A percentile compares a stretch with the other conserved stretches of the same genome.
Conservation (phyloP, 2,113 vertebrate genomes). For the Gobiocypris rarus region DNA sequence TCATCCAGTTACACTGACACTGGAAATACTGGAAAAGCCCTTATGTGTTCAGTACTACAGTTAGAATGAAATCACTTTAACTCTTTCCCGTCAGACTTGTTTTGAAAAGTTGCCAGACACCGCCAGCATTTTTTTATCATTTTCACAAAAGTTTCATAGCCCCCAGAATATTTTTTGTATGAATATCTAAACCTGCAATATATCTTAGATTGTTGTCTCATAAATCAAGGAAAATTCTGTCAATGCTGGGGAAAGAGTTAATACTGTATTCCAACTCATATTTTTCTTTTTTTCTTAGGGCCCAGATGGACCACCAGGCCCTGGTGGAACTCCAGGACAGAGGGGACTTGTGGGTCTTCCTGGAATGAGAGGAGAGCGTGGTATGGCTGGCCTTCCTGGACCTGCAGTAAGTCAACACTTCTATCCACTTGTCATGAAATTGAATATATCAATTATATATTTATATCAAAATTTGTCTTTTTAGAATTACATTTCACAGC, state of each 20-base stretch:
- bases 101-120: too few relatives aligned
- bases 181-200: too few relatives aligned
- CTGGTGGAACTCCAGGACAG: conserved; percentile 88
- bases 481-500: not conserved
- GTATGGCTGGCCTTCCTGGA: conserved; percentile 89
- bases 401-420: conserved; percentile 82
- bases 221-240: too few relatives aligned
- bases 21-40: too few relatives aligned
- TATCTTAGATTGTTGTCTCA: too few relatives aligned
- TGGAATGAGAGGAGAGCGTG: conserved; percentile 90
- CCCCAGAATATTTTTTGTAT: too few relatives aligned
- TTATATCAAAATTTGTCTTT: not conserved
- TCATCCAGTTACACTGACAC: too few relatives aligned
- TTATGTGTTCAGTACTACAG: not conserved
- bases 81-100: too few relatives aligned
- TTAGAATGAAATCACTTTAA: not conserved
- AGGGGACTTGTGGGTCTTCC: conserved; percentile 93
- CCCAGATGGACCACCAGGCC: conserved; percentile 91
- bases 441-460: too few relatives aligned
- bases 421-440: not conserved
- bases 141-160: too few relatives aligned
- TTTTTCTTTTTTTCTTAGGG: conserved; percentile 75
- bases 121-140: too few relatives aligned
- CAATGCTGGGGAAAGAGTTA: too few relatives aligned
- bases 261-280: not conserved